A percentile compares a stretch with the other conserved stretches of the same genome.
phyloP scores from a whole-genome alignment of 2,888 invertebrate genomes.

The Physocephala rufipes region DNA sequence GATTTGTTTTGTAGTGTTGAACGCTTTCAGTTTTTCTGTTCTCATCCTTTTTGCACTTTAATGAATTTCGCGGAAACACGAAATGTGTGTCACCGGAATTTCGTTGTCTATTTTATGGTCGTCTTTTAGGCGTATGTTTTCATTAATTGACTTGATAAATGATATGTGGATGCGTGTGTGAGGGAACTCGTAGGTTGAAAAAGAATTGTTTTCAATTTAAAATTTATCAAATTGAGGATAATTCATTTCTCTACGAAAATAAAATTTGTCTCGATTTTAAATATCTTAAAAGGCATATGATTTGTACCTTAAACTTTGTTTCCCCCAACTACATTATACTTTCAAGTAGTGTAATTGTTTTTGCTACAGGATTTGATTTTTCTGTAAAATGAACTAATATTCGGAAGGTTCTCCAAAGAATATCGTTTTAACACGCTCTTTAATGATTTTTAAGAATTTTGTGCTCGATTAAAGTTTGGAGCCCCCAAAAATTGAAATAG shows the following conservation, averaged over 20 bases:
- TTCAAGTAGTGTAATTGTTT: too few species aligned
- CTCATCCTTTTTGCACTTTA: neutral
- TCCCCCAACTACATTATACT: too few species aligned
- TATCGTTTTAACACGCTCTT: too few species aligned
- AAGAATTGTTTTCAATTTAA: neutral
- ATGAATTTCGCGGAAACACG: conserved; percentile 14
- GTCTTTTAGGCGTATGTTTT: conserved; percentile 17
- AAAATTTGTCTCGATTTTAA: too few species aligned
- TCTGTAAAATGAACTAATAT: too few species aligned
- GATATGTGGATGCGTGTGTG: neutral
- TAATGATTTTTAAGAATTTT: too few species aligned
- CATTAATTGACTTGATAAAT: neutral
- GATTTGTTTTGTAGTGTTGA: conserved; percentile 5
- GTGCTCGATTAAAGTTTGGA: too few species aligned
- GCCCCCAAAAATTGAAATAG: too few species aligned
- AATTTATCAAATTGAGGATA: neutral
- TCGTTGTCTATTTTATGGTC: conserved; percentile 1
- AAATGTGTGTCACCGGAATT: conserved; percentile 22
- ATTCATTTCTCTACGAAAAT: too few species aligned
- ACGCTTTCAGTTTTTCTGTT: neutral
- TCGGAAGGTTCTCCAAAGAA: too few species aligned
- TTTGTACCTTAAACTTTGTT: neutral
- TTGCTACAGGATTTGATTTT: too few species aligned
- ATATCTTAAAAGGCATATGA: too few species aligned
- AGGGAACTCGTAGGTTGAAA: neutral